Percentiles rank a stretch among this genome's conserved stretches.
Conservation (phyloP, 2,888 invertebrate genomes). For the Scaptomyza reducta region DNA sequence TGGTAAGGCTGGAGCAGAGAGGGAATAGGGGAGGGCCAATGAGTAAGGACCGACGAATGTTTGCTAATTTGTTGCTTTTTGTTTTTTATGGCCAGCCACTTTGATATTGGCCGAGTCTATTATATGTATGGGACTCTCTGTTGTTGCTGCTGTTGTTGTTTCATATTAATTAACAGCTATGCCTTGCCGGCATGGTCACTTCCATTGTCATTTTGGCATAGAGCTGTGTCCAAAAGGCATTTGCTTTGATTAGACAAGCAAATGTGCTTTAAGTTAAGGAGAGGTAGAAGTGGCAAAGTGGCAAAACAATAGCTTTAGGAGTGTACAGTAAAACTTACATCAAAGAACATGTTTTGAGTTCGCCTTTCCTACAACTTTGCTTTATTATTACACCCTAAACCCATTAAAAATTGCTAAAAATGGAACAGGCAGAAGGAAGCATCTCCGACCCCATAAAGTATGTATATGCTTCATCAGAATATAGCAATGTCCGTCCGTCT, state of each 20-base stretch:
- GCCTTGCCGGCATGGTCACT: slow-evolving; percentile 44
- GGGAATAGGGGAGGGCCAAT: neutral
- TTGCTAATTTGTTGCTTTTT: slow-evolving; percentile 72
- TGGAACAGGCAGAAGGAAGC: too few species aligned
- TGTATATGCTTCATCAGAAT: too few species aligned
- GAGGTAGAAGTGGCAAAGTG: neutral
- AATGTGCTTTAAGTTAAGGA: slow-evolving; percentile 22
- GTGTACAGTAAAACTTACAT: neutral
- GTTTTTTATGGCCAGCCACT: slow-evolving; percentile 41
- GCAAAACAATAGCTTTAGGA: slow-evolving; percentile 10
- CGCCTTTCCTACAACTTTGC: too few species aligned
- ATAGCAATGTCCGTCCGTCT: too few species aligned
- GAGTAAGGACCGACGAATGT: slow-evolving; percentile 45
- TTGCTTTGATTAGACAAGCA: slow-evolving; percentile 61
- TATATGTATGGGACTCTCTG: slow-evolving; percentile 37
- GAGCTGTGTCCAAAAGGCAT: slow-evolving; percentile 57
- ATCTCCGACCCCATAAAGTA: too few species aligned
- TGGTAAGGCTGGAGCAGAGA: neutral
- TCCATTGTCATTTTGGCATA: slow-evolving; percentile 65
- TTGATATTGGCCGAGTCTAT: slow-evolving; percentile 37
- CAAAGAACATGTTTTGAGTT: neutral
- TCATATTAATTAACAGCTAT: slow-evolving; percentile 62
- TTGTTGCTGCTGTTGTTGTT: slow-evolving; percentile 15
- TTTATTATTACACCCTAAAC: too few species aligned
- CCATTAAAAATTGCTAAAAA: too few species aligned